phyloP scores from a whole-genome alignment of 2,797 vertebrate genomes.

The Pachyuromys duprasi region DNA sequence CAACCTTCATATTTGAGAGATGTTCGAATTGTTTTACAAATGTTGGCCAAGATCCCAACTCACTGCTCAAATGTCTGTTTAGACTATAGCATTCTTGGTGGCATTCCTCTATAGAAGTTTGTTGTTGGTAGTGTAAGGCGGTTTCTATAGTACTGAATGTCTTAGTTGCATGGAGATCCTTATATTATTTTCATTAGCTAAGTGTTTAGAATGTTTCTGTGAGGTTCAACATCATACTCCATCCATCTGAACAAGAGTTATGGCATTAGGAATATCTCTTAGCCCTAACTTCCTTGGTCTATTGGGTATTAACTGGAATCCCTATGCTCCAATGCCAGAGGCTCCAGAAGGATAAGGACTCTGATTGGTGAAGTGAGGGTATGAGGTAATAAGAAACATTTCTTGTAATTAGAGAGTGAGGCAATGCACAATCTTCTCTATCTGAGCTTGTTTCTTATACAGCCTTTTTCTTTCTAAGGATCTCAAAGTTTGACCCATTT shows the following conservation, averaged over 20 bases:
- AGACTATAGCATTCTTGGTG: not conserved
- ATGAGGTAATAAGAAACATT: not conserved
- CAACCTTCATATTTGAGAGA: not conserved
- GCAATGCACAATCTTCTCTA: not conserved
- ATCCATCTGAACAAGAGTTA: not conserved
- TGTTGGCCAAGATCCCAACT: not conserved
- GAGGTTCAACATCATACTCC: constrained; percentile 15
- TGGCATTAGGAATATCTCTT: not conserved
- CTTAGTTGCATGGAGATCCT: constrained; percentile 14
- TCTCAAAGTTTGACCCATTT: not conserved
- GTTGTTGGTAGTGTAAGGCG: not conserved
- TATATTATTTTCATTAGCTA: constrained; percentile 37
- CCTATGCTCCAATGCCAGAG: not conserved
- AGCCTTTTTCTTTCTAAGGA: not conserved
- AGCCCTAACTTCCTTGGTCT: not conserved
- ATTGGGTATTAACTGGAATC: not conserved
- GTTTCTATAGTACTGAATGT: not conserved
- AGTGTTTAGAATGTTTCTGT: not conserved
- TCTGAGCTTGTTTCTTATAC: not conserved
- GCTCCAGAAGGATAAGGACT: not conserved
- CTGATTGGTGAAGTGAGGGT: not conserved
- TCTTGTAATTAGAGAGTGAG: not conserved
- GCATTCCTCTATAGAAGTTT: constrained; percentile 14
- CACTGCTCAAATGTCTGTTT: not conserved
- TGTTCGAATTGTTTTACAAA: constrained; percentile 32